Evolutionary conservation across 2,797 vertebrate genomes (phyloP).

Genomic region (Lemur catta): DNA sequence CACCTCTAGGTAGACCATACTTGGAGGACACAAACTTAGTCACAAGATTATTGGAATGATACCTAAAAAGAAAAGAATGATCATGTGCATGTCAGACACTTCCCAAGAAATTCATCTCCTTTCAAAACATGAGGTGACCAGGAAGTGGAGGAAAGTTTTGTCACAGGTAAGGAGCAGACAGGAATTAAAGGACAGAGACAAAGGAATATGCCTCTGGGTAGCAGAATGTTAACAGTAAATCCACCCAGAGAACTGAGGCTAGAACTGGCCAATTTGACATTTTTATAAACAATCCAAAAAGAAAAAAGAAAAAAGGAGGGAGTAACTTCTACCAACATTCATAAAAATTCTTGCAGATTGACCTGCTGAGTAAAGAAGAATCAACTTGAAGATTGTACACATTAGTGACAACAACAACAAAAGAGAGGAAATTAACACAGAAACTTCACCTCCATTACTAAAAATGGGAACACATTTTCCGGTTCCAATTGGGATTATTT

Average conservation of each 20-base stretch:
- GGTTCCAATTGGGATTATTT: not conserved
- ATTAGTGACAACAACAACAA: not conserved
- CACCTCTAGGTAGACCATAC: accelerated
- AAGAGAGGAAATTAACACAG: not conserved
- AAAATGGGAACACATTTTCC: not conserved
- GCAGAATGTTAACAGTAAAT: not conserved
- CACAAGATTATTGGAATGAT: not conserved
- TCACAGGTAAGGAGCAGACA: not conserved
- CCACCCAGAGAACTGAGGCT: not conserved
- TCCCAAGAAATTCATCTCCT: not conserved
- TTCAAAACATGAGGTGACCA: not conserved
- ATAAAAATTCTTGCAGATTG: not conserved
- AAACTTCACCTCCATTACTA: not conserved
- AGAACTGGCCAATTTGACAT: not conserved
- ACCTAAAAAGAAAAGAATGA: not conserved
- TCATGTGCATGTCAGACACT: accelerated
- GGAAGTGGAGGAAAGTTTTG: not conserved
- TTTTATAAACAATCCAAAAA: not conserved
- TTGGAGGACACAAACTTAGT: not conserved
- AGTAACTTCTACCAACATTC: not conserved
- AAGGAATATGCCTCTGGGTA: not conserved
- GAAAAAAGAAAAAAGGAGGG: not conserved
- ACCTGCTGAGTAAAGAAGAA: not conserved
- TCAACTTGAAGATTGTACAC: not conserved
- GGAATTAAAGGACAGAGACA: not conserved